Evolutionary conservation across 1,140 invertebrate species (phyloP).

Genomic region (Drosophila seguyi): DNA sequence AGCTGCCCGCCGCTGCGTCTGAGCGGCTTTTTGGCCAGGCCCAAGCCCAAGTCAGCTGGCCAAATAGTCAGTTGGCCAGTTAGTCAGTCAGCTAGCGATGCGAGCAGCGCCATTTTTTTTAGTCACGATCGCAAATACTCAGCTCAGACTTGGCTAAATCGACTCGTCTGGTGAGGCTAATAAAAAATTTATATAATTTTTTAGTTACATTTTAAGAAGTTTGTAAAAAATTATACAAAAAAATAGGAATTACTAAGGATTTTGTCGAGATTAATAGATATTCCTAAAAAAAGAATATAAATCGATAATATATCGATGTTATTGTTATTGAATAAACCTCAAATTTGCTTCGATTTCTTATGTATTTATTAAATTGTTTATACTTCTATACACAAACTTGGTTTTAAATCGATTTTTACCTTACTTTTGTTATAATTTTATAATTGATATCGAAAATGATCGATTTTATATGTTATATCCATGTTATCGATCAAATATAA

Average conservation of each 20-base stretch:
- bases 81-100: slow-evolving; percentile 20
- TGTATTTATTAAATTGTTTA: too few relatives aligned
- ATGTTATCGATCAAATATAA: too few relatives aligned
- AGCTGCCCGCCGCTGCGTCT: slow-evolving; percentile 50
- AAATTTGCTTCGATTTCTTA: too few relatives aligned
- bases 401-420: too few relatives aligned
- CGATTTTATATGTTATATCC: too few relatives aligned
- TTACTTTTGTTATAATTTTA: too few relatives aligned
- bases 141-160: neutral
- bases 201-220: neutral
- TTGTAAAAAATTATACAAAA: too few relatives aligned
- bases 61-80: slow-evolving; percentile 3
- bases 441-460: too few relatives aligned
- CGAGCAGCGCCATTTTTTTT: slow-evolving; percentile 7
- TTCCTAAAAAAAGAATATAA: neutral
- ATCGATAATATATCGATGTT: neutral
- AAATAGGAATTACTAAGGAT: neutral
- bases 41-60: slow-evolving; percentile 6
- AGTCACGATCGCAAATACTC: neutral
- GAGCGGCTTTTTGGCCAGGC: slow-evolving; percentile 55
- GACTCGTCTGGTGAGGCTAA: neutral
- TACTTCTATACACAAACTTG: too few relatives aligned
- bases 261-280: neutral
- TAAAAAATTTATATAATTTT: too few relatives aligned
- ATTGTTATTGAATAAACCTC: too few relatives aligned